phyloP scores from a whole-genome alignment of 2,888 invertebrate species.

The Zhuqinia jingwanae region DNA sequence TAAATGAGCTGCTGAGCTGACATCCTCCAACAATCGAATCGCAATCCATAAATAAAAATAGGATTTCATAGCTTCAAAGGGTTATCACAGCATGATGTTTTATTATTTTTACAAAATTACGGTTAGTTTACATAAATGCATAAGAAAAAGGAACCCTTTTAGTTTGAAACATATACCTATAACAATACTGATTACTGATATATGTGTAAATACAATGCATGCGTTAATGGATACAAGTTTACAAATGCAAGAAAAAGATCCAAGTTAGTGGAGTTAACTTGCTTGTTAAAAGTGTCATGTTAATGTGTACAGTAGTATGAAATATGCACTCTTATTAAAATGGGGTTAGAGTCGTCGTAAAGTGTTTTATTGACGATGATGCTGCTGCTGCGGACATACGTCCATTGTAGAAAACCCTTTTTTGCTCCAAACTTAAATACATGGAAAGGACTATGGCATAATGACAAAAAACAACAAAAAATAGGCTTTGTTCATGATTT shows the following conservation, averaged over 20 bases:
- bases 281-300: conserved; percentile 18
- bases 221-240: too few relatives aligned
- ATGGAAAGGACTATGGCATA: neutral
- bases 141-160: neutral
- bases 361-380: conserved; percentile 48
- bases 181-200: too few relatives aligned
- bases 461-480: conserved; percentile 18
- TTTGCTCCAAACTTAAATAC: neutral
- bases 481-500: neutral
- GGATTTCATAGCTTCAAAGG: neutral
- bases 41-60: conserved; percentile 2
- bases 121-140: conserved; percentile 26
- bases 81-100: conserved; percentile 43
- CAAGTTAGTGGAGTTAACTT: too few relatives aligned
- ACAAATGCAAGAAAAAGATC: too few relatives aligned
- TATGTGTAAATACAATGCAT: too few relatives aligned
- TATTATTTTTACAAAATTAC: neutral
- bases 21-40: too few relatives aligned
- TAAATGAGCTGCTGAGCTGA: too few relatives aligned
- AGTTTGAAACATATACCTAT: neutral
- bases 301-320: neutral
- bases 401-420: neutral
- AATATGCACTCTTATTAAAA: neutral
- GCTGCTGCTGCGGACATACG: neutral
- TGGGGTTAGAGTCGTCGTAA: conserved; percentile 42